Evolutionary conservation across 1,140 invertebrate genomes (phyloP).

Genomic region (Brachionus rotundiformis): DNA sequence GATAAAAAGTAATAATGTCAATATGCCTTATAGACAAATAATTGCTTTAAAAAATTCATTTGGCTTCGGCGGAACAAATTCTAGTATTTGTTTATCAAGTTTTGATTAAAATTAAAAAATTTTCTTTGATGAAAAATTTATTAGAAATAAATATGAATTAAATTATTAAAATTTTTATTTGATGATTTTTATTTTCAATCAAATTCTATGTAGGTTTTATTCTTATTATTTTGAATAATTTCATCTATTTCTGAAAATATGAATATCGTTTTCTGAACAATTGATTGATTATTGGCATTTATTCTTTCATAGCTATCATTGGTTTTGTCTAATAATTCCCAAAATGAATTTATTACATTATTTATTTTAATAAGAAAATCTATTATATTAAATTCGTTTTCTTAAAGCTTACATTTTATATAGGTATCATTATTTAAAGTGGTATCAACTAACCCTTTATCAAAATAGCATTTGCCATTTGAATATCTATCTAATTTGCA

Average conservation of each 20-base stretch:
- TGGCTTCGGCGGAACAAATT: conserved; percentile 98
- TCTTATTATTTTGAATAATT: too few species aligned
- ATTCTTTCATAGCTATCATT: not conserved
- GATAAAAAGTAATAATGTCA: conserved; percentile 31
- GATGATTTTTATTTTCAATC: too few species aligned
- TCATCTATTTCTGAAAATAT: too few species aligned
- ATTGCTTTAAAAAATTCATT: conserved; percentile 95
- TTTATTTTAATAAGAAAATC: not conserved
- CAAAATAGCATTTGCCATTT: not conserved
- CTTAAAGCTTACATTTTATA: not conserved
- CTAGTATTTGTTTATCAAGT: conserved; percentile 74
- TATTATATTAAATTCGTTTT: not conserved
- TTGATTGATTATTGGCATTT: not conserved
- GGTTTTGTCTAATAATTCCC: not conserved
- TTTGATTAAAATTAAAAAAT: conserved; percentile 25
- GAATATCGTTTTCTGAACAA: too few species aligned
- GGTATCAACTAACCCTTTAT: not conserved
- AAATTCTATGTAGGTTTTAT: too few species aligned
- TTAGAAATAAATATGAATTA: too few species aligned
- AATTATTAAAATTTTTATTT: too few species aligned
- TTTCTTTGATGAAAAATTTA: too few species aligned
- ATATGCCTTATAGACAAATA: conserved; percentile 59
- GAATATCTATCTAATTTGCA: not conserved
- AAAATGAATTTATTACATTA: not conserved
- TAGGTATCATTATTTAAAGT: not conserved